Percentiles rank a stretch among this genome's conserved stretches.
These are phyloP conservation scores for Drosophila affinis DNA, from an alignment of 2,888 invertebrate species.

Conservation along the genomic window DNA sequence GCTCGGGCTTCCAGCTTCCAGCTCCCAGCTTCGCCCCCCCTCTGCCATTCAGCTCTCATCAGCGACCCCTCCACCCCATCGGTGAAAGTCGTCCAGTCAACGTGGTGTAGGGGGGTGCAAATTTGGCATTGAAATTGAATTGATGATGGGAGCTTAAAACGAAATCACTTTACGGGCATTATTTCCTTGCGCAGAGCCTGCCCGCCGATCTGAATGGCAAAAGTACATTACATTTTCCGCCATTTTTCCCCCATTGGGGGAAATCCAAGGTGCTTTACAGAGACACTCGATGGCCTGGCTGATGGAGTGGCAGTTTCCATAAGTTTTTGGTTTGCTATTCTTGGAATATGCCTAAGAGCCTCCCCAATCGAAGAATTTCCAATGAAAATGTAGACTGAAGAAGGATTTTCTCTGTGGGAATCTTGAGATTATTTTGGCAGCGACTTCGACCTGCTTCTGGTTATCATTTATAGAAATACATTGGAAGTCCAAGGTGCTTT, in stretches of 20 bases:
- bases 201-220: constrained; percentile 13
- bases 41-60: constrained; percentile 2
- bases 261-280: background rate
- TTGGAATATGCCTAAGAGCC: background rate
- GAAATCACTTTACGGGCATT: constrained; percentile 32
- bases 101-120: background rate
- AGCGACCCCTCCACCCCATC: background rate
- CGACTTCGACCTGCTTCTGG: no score
- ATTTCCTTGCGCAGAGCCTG: constrained; percentile 10
- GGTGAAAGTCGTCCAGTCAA: constrained; percentile 25
- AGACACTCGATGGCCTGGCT: background rate
- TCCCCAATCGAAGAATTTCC: background rate
- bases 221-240: no score
- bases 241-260: no score
- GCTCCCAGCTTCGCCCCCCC: constrained; percentile 1
- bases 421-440: background rate
- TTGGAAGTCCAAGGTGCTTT: no score
- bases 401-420: background rate
- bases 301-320: background rate
- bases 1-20: constrained; percentile 52
- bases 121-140: constrained; percentile 67
- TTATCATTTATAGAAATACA: background rate
- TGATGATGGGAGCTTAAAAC: constrained; percentile 41
- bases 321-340: background rate
- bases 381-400: background rate